Conservation (phyloP, 2,113 vertebrate species). For the human (Homo sapiens) region GRCh38 chr7:38597501-38598000, state of each 20-base stretch:
- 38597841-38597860: neutral
- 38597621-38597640: neutral
- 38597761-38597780: neutral
- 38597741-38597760: neutral
- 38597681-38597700: neutral
- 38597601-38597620: slow-evolving; percentile 14
- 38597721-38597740: neutral
- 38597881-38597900: neutral
- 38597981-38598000: neutral
- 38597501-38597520: neutral
- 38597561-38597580: neutral
- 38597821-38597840: neutral
- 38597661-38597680: neutral
- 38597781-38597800: neutral
- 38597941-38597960: neutral
- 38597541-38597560: neutral
- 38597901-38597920: neutral
- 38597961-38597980: neutral
- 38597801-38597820: neutral
- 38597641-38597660: neutral
- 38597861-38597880: neutral
- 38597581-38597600: neutral
- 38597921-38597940: neutral
- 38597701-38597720: neutral
- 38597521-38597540: slow-evolving; percentile 13